Base-by-base conservation (phyloP, 1,140 invertebrate genomes). In the Drosophila hydei region DNA sequence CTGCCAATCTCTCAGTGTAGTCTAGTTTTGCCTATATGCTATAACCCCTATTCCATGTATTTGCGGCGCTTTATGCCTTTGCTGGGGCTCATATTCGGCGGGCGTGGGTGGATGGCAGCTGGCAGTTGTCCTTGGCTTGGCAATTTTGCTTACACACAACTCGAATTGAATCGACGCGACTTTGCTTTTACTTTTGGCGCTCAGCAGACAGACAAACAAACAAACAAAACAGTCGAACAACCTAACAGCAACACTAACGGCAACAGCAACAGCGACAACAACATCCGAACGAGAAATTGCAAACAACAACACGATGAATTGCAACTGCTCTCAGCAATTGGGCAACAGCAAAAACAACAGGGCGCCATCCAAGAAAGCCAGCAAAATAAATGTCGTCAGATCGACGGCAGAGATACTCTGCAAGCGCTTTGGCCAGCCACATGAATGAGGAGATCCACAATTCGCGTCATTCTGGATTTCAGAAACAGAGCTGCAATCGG, bases 71-170 rank as follows among this genome's bases (percentile, higher is more conserved):
- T 27, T 43, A 43, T 42, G 18, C 38, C 19, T 38, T 36, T 36
- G 30, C 43, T 45, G 3, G 0, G 18, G 11, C 43, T 65, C 56
- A 65, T 77, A 68, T 65, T 78, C 75, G 60, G 40, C 65, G 16
- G 48, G 19, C 25, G 18, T 45, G 38, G 30, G 1, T n/a, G 30
- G 18, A 6, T n/a, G 2, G 23, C 11, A 12, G 5, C 48, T 52
- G 33, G 43, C 60, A 75, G 60, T 42, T 64, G 64, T 69, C 64
- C 71, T 77, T 74, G 71, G 54, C 59, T 52, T 50, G 59, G 47
- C 42, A 74, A 70, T 60, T 75, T 77, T 85, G 50, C 77, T 85
- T 85, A 76, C 75, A 84, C 72, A 69, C 61, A 73, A 77, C 51
- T 63, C 36, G 52, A 69, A 61, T 69, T 38, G 71, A 69, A 73